Evolutionary conservation across 2,797 vertebrate species (phyloP).

Genomic region (Acipenser oxyrinchus): DNA sequence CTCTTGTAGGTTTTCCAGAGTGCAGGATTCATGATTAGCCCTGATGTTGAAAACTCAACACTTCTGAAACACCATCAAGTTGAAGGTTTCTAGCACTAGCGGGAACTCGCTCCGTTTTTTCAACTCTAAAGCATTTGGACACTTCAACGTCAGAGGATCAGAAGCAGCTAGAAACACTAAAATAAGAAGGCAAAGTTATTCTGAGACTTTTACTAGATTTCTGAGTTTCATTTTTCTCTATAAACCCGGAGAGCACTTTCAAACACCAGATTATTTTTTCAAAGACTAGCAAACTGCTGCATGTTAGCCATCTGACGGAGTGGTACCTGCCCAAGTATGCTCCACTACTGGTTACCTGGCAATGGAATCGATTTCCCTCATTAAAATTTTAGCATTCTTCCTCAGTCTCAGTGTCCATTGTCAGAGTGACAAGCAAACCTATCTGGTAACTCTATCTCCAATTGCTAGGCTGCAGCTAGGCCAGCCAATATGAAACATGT

Average conservation of each 20-base stretch:
- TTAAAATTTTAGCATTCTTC: conserved; percentile 61
- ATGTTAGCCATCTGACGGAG: conserved; percentile 31
- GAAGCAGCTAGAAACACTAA: background rate
- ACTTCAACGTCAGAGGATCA: too few species aligned
- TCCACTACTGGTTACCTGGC: conserved; percentile 67
- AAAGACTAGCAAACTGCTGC: conserved; percentile 20
- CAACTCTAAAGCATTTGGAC: too few species aligned
- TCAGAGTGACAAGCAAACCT: conserved; percentile 34
- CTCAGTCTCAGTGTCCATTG: conserved; percentile 52
- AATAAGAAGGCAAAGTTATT: conserved; percentile 9
- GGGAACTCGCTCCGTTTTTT: too few species aligned
- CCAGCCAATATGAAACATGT: too few species aligned
- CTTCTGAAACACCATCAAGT: conserved; percentile 22
- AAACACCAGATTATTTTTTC: conserved; percentile 4
- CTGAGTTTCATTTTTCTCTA: conserved; percentile 24
- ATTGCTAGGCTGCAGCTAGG: too few species aligned
- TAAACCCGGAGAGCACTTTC: conserved; percentile 3
- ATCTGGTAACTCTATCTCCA: conserved; percentile 36
- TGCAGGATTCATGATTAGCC: conserved; percentile 71
- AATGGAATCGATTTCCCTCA: conserved; percentile 69
- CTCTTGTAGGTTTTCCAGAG: conserved; percentile 86
- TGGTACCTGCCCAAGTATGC: conserved; percentile 24
- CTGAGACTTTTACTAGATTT: conserved; percentile 24
- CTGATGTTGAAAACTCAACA: conserved; percentile 27
- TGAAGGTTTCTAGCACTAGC: too few species aligned